Conservation (phyloP, 2,888 invertebrate genomes). For the Exocentrus adspersus region DNA sequence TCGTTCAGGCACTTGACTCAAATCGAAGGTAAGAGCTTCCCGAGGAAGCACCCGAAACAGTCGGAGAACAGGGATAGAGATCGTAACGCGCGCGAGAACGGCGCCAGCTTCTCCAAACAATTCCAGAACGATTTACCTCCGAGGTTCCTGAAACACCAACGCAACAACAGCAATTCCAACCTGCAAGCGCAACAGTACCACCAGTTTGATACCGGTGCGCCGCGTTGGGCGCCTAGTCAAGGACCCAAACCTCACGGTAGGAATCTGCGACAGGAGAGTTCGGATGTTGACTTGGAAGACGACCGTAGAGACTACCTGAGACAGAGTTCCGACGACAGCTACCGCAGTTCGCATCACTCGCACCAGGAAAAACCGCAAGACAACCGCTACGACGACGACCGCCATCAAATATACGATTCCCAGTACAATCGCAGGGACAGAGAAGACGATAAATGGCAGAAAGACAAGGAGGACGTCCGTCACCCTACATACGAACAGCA, state of each 20-base stretch:
- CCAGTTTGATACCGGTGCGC: slow-evolving; percentile 41
- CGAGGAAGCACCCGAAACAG: slow-evolving; percentile 52
- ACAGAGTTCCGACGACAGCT: slow-evolving; percentile 56
- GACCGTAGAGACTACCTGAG: slow-evolving; percentile 57
- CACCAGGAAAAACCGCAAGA: slow-evolving; percentile 47
- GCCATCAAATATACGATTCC: slow-evolving; percentile 60
- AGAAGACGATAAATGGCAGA: slow-evolving; percentile 55
- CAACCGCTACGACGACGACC: slow-evolving; percentile 36
- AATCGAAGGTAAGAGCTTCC: slow-evolving; percentile 59
- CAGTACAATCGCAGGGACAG: slow-evolving; percentile 36
- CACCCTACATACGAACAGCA: slow-evolving; percentile 9
- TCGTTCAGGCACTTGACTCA: slow-evolving; percentile 61
- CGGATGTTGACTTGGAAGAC: slow-evolving; percentile 52
- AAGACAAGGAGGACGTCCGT: slow-evolving; percentile 31
- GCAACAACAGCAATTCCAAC: slow-evolving; percentile 63
- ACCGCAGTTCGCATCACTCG: slow-evolving; percentile 52
- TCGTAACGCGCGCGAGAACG: slow-evolving; percentile 65
- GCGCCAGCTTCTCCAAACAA: slow-evolving; percentile 74
- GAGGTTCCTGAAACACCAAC: slow-evolving; percentile 83
- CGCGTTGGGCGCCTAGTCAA: slow-evolving; percentile 43
- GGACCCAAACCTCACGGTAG: slow-evolving; percentile 38
- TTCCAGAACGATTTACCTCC: slow-evolving; percentile 89
- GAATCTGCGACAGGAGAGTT: slow-evolving; percentile 46
- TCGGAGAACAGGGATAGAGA: slow-evolving; percentile 57
- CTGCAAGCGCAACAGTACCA: slow-evolving; percentile 51